Percentiles rank a stretch among this genome's conserved stretches.
phyloP scores from a whole-genome alignment of 2,113 vertebrate species.

The Nematolebias whitei region DNA sequence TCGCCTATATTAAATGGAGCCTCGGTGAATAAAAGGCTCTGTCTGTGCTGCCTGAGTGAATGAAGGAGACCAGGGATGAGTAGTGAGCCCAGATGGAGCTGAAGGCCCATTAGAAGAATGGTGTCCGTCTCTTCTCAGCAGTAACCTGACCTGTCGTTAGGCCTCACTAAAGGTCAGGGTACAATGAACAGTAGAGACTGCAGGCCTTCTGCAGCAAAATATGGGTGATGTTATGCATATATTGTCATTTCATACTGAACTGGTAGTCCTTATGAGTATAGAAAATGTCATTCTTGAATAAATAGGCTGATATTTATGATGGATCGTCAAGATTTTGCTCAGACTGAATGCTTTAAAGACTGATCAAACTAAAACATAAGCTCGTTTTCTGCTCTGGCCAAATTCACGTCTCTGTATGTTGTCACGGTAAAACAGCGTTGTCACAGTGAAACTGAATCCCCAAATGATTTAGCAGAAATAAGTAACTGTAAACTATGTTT shows the following conservation, averaged over 20 bases:
- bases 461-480: slow-evolving; percentile 19
- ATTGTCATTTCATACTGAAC: not conserved
- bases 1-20: slow-evolving; percentile 78
- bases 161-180: slow-evolving; percentile 63
- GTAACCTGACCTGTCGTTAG: slow-evolving; percentile 70
- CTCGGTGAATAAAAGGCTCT: slow-evolving; percentile 71
- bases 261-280: not conserved
- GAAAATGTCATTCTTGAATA: not conserved
- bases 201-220: not conserved
- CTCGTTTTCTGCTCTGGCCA: slow-evolving; percentile 25
- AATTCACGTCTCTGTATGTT: not conserved
- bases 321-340: not conserved
- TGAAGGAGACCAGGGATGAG: slow-evolving; percentile 72
- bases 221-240: slow-evolving; percentile 1
- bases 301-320: not conserved
- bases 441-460: slow-evolving; percentile 29
- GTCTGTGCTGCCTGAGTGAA: slow-evolving; percentile 61
- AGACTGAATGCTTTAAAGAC: not conserved
- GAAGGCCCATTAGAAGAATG: slow-evolving; percentile 73
- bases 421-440: no score
- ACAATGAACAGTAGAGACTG: slow-evolving; percentile 49
- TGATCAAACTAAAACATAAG: not conserved
- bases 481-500: slow-evolving; percentile 18
- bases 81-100: slow-evolving; percentile 62
- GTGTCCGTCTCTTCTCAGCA: slow-evolving; percentile 72